Evolutionary conservation across 2,888 invertebrate species (phyloP).

Genomic region (Eremobia ochroleuca): DNA sequence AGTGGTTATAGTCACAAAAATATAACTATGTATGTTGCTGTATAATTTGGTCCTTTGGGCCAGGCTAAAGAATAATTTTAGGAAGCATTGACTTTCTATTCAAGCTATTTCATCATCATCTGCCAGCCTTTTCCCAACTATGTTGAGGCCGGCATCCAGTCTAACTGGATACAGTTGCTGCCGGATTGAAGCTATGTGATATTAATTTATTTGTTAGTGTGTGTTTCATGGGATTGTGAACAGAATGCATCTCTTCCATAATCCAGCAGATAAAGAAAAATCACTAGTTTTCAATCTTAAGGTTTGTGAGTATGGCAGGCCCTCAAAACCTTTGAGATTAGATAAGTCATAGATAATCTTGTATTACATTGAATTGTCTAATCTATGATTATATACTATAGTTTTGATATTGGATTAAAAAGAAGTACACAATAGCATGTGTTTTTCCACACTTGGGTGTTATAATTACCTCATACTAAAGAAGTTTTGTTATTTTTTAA

Average conservation of each 20-base stretch:
- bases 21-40: not conserved
- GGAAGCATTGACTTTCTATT: too few species aligned
- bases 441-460: not conserved
- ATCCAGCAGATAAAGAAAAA: slow-evolving; percentile 9
- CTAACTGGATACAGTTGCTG: too few species aligned
- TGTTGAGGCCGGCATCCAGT: too few species aligned
- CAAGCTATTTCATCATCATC: too few species aligned
- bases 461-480: not conserved
- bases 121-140: too few species aligned
- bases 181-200: too few species aligned
- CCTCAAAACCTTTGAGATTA: slow-evolving; percentile 26
- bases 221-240: not conserved
- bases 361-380: slow-evolving; percentile 2
- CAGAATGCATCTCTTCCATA: not conserved
- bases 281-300: slow-evolving; percentile 12
- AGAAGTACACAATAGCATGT: not conserved
- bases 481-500: slow-evolving; percentile 5
- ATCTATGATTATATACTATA: slow-evolving; percentile 16
- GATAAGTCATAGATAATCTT: slow-evolving; percentile 31
- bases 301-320: slow-evolving; percentile 17
- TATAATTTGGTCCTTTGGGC: not conserved
- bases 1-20: not conserved
- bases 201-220: too few species aligned
- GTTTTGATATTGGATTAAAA: slow-evolving; percentile 1
- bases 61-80: too few species aligned